Evolutionary conservation across 2,888 invertebrate genomes (phyloP).

Genomic region (Mesorhabditis spiculigera): DNA sequence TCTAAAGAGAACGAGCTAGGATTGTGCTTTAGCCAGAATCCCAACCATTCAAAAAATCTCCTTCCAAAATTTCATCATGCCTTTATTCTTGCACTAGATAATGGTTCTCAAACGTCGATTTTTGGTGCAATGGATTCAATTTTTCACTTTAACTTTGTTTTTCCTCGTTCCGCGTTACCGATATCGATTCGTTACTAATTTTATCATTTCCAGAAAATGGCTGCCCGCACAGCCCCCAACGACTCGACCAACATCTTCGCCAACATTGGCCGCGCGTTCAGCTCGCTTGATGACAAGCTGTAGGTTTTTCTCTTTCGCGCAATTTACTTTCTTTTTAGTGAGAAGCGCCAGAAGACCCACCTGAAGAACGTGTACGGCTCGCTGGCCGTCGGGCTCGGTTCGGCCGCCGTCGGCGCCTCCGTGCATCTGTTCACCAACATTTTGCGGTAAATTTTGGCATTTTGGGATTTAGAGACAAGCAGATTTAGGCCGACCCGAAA

Average conservation of each 20-base stretch:
- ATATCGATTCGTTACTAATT: too few species aligned
- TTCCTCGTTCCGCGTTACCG: too few species aligned
- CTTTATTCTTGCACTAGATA: too few species aligned
- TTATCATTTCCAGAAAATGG: not conserved
- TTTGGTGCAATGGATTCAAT: too few species aligned
- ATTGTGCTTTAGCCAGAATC: too few species aligned
- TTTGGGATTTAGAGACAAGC: not conserved
- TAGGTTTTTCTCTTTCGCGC: not conserved
- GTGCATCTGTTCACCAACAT: slow-evolving; percentile 77
- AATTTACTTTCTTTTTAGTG: slow-evolving; percentile 67
- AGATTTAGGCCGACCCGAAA: too few species aligned
- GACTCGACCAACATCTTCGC: not conserved
- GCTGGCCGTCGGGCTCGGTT: slow-evolving; percentile 75
- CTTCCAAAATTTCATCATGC: too few species aligned
- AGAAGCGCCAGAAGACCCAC: slow-evolving; percentile 81
- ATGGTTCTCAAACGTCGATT: too few species aligned
- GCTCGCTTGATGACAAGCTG: not conserved
- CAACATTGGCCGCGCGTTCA: not conserved
- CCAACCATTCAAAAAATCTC: too few species aligned
- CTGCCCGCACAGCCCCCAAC: not conserved
- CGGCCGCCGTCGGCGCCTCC: slow-evolving; percentile 79
- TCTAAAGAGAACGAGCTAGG: too few species aligned
- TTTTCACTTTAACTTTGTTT: too few species aligned
- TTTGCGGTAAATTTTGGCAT: slow-evolving; percentile 57
- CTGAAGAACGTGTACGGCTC: slow-evolving; percentile 92